Conservation (phyloP, 2,888 invertebrate species). For the Desoria tigrina region DNA sequence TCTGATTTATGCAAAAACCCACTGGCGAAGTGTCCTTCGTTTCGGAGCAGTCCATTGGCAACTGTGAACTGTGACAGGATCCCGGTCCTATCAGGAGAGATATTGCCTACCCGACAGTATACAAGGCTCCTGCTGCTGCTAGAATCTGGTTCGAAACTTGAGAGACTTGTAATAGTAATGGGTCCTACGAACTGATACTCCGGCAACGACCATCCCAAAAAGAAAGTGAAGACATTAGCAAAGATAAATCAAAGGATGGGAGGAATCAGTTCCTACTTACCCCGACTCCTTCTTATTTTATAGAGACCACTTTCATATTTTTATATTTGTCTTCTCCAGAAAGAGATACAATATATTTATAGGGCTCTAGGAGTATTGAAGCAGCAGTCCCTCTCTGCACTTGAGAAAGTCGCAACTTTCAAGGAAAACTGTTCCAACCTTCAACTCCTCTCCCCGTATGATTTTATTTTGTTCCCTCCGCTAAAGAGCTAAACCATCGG, state of each 20-base stretch:
- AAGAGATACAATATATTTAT: neutral
- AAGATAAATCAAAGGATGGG: constrained; percentile 23
- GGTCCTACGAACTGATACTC: neutral
- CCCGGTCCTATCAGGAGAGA: too few relatives aligned
- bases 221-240: constrained; percentile 17
- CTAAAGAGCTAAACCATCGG: neutral
- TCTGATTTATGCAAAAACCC: constrained; percentile 17
- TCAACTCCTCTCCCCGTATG: neutral
- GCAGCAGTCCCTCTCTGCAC: neutral
- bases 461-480: neutral
- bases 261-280: constrained; percentile 15
- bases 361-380: neutral
- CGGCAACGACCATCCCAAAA: neutral
- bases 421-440: neutral
- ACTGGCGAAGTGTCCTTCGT: constrained; percentile 14
- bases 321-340: constrained; percentile 9
- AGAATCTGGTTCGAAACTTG: too few relatives aligned
- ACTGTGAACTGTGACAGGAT: constrained; percentile 6
- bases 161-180: too few relatives aligned
- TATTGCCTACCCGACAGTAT: too few relatives aligned
- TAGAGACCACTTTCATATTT: constrained; percentile 15
- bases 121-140: too few relatives aligned
- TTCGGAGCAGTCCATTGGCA: constrained; percentile 14
- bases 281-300: constrained; percentile 1
- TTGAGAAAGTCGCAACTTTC: neutral